Base-by-base conservation (phyloP, 2,888 invertebrate species). In the Unio delphinus region DNA sequence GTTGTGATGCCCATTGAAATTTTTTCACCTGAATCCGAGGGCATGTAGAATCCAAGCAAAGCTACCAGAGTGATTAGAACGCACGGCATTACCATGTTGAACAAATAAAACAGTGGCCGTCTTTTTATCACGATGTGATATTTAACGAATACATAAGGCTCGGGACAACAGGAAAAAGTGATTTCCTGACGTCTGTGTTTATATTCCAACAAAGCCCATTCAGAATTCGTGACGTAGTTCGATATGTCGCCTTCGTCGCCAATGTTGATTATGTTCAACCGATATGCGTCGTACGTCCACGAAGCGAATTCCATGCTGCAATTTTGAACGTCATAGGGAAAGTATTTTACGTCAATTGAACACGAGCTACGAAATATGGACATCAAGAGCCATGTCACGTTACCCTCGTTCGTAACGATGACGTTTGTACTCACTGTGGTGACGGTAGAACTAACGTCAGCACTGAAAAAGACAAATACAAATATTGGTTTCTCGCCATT, bases 161-260 rank as follows among this genome's bases (percentile, higher is more conserved):
- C 87, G 20, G 83, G 88, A 76, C 91, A 91, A 74, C 91, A 90
- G 20, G 88, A 88, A 74, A 89, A 91, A 1, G 94, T 94, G 1
- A 94, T 81, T 0, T 83, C 75, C 64, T 84, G 80, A 56, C 88
- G 73, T 67, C 95, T 92, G 77, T 91, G 79, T 83, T 87, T 75
- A 84, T 92, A 90, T 69, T 89, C 88, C 30, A 91, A 85, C 79
- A 96, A 91, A 88, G 95, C 95, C 90, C 96, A 96, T 90, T 96
- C 96, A 1, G 95, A 95, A 89, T 96, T 96, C n/a, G 94, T 94
- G 87, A 96, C 95, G 90, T 96, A 96, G 91, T 96, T 96, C 80
- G 94, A 94, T 65, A 94, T 93, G 90, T 96, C 96, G 0, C 96
- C 96, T 85, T 94, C 93, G 85, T 95, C 94, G 67, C 94, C 80